Base-by-base conservation (phyloP, 1,140 invertebrate species). In the Cyclargus thomasi region DNA sequence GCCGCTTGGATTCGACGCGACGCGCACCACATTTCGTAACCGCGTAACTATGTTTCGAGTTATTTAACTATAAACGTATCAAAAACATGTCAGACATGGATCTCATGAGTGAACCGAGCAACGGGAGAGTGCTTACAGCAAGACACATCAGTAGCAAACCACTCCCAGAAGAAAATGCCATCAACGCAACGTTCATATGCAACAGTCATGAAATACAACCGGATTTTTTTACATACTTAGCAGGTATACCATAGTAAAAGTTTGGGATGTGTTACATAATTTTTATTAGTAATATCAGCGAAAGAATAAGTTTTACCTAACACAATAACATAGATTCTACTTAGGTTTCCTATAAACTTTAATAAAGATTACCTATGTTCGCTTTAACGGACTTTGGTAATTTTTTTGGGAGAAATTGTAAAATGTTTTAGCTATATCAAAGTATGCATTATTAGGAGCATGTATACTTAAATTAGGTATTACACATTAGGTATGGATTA, bases 111-210 rank as follows among this genome's bases (percentile, higher is more conserved):
- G 84, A 84, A 74, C 72, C 75, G 53, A 81, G 77, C 65, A 79
- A 74, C 65, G 79, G 75, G 16, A n/a, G 74, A 63, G 73, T 81
- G 65, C 70, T 88, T 8, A 70, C 80, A 16, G 77, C 82, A n/a
- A 78, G 83, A 11, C 86, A 88, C 66, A 71, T 88, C 64, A 84
- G 79, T 76, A 79, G 78, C 16, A 81, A 76, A 71, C 21, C 69
- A 22, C 62, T 76, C 64, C 72, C 76, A 14, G 77, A 79, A 64
- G 65, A 84, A 67, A 78, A 83, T 77, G 76, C 76, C 35, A 77
- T 88, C 17, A 88, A 88, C 65, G 80, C 83, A 29, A 81, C 86
- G 7, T 66, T 86, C 5, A 71, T 85, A 65, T 88, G 86, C 71
- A 78, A 88, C 74, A 82, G 73, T 23, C 83, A 83, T 70, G 83